These are phyloP conservation scores for Copidosoma aretas DNA, from an alignment of 2,888 invertebrate genomes.

Conservation along the genomic window DNA sequence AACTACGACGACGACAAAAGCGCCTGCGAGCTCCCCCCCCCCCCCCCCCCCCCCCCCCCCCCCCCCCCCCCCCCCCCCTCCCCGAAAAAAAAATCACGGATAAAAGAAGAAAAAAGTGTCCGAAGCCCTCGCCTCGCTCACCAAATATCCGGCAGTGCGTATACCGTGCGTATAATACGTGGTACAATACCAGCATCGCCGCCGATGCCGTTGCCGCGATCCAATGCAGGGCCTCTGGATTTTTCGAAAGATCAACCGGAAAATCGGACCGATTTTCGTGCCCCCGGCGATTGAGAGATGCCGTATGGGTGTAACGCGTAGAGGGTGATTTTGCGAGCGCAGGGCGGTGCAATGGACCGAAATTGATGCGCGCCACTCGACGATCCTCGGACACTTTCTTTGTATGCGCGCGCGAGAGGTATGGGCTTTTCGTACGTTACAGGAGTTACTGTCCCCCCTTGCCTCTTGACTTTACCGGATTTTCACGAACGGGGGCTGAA, in stretches of 20 bases:
- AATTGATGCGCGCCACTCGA: slow-evolving; percentile 10
- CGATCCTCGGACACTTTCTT: too few species aligned
- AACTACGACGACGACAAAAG: too few species aligned
- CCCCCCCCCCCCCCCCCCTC: background rate
- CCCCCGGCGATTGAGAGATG: slow-evolving; percentile 17
- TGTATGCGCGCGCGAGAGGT: background rate
- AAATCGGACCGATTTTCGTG: slow-evolving; percentile 33
- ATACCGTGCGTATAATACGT: too few species aligned
- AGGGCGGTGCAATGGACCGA: slow-evolving; percentile 16
- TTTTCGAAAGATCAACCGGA: slow-evolving; percentile 30
- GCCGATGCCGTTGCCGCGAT: slow-evolving; percentile 18
- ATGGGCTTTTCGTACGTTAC: slow-evolving; percentile 13
- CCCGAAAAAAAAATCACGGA: slow-evolving; percentile 52
- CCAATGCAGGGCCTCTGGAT: background rate
- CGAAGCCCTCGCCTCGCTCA: background rate
- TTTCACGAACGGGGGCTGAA: too few species aligned
- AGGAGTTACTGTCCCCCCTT: slow-evolving; percentile 3
- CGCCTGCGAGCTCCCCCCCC: slow-evolving; percentile 39
- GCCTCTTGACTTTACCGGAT: too few species aligned
- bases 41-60: slow-evolving; percentile 25
- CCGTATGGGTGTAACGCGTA: too few species aligned
- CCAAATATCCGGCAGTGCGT: slow-evolving; percentile 7
- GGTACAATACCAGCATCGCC: background rate
- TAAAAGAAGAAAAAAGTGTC: slow-evolving; percentile 32
- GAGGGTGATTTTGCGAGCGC: slow-evolving; percentile 17